Base-by-base conservation (phyloP, 2,888 invertebrate species). In the Amblyteles armatorius region DNA sequence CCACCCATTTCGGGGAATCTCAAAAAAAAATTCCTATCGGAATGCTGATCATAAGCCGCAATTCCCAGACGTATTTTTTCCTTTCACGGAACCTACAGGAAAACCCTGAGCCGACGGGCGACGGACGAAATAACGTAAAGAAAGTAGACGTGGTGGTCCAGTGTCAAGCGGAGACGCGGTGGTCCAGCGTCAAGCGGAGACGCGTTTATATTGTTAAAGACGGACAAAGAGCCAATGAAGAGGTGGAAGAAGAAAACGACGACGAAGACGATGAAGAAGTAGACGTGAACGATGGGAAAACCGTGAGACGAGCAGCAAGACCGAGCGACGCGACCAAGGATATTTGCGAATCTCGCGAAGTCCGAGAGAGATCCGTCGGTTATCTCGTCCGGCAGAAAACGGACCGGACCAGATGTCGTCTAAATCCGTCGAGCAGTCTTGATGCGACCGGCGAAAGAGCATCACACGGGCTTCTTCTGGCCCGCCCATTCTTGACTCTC, bases 381-480 rank as follows among this genome's bases (percentile, higher is more conserved):
- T 77, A 71, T 60, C 77, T 82, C 74, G 63, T 76, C 82, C 84
- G 76, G 82, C 79, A 86, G 87, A 90, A 22, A 63, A 90, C 87
- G 88, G 88, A 90, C 88, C 89, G 90, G 88, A 88, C 91, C 92
- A 92, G 91, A 92, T 91, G 92, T 89, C 86, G 87, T 90, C 91
- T 92, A 92, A 92, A 92, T 92, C 88, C 87, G 91, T 91, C 76
- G 82, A 63, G 72, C 69, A 71, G 79, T 73, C 77, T 71, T 77
- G 69, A 82, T 33, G 29, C 33, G 7, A 63, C 57, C 71, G 65
- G 71, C 40, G 67, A 40, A 16, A 13, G 63, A 63, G 74, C 65
- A 60, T 69, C 78, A 68, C 44, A 71, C 63, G 44, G 52, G 82
- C 77, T 81, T 48, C 65, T 67, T 52, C 57, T 36, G 69, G 78